phyloP scores from a whole-genome alignment of 2,113 vertebrate species.

The Hyla sarda region DNA sequence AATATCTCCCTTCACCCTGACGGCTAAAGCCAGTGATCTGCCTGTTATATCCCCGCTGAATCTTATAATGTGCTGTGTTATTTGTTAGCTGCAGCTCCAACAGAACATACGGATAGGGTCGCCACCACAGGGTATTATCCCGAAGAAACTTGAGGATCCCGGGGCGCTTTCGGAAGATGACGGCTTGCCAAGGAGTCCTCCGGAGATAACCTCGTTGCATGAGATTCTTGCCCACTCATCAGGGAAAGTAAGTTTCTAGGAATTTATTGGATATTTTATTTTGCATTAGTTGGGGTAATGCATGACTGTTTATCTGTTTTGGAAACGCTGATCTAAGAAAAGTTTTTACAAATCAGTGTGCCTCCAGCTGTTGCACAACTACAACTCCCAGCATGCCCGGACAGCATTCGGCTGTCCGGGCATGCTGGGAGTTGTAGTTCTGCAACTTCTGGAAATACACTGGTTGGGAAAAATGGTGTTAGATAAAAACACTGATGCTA shows the following conservation, averaged over 20 bases:
- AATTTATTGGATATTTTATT: neutral
- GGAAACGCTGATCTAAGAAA: no score
- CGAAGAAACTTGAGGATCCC: conserved; percentile 74
- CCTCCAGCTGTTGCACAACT: no score
- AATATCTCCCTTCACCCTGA: neutral
- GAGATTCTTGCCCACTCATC: conserved; percentile 63
- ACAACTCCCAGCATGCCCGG: no score
- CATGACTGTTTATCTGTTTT: neutral
- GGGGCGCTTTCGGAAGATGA: conserved; percentile 78
- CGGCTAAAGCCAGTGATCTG: neutral
- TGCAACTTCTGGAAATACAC: neutral
- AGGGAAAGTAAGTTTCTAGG: conserved; percentile 64
- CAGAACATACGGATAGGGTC: conserved; percentile 79
- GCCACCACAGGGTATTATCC: conserved; percentile 70
- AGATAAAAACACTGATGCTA: neutral
- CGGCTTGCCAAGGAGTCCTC: conserved; percentile 77
- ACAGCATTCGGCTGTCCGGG: no score
- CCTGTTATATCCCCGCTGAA: neutral
- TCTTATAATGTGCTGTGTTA: neutral
- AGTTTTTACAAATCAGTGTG: no score
- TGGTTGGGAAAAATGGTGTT: no score
- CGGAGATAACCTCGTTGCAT: conserved; percentile 73
- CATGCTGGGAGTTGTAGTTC: no score
- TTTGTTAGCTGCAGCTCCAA: conserved; percentile 73
- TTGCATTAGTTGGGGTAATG: neutral